phyloP scores from a whole-genome alignment of 2,888 invertebrate genomes.

The Disparrhopalites patrizii region DNA sequence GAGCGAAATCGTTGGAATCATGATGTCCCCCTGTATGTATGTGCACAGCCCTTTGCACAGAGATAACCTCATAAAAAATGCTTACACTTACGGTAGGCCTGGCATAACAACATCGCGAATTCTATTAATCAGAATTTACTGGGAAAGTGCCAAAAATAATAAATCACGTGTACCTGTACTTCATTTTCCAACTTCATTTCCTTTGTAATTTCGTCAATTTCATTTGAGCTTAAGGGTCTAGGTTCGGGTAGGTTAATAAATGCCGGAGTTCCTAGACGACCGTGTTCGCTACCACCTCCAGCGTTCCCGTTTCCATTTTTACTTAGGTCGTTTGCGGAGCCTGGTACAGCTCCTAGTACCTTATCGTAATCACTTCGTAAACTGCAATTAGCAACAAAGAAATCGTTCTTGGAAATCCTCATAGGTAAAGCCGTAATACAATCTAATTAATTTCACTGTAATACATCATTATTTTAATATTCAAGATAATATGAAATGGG shows the following conservation, averaged over 20 bases:
- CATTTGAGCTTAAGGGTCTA: conserved; percentile 34
- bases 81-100: too few relatives aligned
- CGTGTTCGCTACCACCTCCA: conserved; percentile 42
- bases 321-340: neutral
- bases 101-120: too few relatives aligned
- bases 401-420: neutral
- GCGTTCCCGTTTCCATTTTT: conserved; percentile 14
- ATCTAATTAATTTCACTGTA: too few relatives aligned
- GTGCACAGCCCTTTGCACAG: too few relatives aligned
- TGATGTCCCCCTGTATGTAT: too few relatives aligned
- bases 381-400: neutral
- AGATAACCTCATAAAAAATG: too few relatives aligned
- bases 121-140: too few relatives aligned
- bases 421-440: too few relatives aligned
- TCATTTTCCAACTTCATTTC: conserved; percentile 42
- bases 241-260: conserved; percentile 47
- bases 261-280: conserved; percentile 46
- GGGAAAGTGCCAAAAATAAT: too few relatives aligned
- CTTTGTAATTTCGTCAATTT: conserved; percentile 43
- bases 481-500: too few relatives aligned
- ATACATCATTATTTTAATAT: too few relatives aligned
- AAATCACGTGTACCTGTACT: conserved; percentile 38
- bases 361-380: conserved; percentile 13
- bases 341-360: neutral
- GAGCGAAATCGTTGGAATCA: too few relatives aligned